Evolutionary conservation across 35 echinoderm and acorn worm species (phyloP).

Genomic region (Chiridota heheva): DNA sequence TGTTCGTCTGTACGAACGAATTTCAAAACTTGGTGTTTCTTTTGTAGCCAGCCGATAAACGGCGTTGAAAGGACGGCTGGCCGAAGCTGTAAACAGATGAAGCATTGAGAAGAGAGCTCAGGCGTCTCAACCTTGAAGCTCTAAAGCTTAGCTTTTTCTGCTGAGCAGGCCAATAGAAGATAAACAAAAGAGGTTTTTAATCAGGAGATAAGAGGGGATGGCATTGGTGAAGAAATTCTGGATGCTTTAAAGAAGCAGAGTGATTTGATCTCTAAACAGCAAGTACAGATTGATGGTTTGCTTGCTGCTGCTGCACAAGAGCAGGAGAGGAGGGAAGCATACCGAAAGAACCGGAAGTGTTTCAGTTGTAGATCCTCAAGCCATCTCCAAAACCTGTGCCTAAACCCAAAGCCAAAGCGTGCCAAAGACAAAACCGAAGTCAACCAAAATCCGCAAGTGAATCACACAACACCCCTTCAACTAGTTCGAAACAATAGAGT

Average conservation of each 20-base stretch:
- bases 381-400: not conserved
- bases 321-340: not conserved
- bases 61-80: constrained; percentile 1
- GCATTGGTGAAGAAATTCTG: not conserved
- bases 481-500: too few species aligned
- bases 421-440: too few species aligned
- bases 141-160: not conserved
- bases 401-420: too few species aligned
- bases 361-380: not conserved
- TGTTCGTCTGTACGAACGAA: constrained; percentile 6
- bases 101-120: not conserved
- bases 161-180: not conserved
- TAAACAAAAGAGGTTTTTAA: not conserved
- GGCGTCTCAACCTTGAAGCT: constrained; percentile 2
- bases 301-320: not conserved
- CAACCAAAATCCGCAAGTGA: too few species aligned
- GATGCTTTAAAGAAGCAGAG: not conserved
- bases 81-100: constrained; percentile 4
- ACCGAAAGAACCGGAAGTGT: not conserved
- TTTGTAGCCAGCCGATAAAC: not conserved
- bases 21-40: not conserved
- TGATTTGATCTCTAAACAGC: constrained; percentile 1
- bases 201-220: not conserved
- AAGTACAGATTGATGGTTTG: constrained; percentile 23
- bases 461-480: too few species aligned